These are phyloP conservation scores for Amphiura filiformis DNA, from an alignment of 35 echinoderm and acorn worm species.

Conservation along the genomic window DNA sequence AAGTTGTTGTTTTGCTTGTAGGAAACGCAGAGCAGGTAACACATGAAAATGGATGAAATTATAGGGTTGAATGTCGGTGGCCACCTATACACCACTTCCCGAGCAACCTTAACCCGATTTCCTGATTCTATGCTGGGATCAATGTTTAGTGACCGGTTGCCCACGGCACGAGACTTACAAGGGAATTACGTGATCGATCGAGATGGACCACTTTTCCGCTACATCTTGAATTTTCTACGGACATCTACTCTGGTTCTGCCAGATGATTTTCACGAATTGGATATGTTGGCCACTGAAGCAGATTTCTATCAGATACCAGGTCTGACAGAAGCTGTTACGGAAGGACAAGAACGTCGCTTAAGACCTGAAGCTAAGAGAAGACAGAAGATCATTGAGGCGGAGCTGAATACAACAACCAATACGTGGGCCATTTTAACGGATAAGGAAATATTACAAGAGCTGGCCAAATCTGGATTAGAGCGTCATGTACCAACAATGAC, in stretches of 20 bases:
- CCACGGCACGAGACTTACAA: conserved; percentile 49
- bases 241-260: conserved; percentile 54
- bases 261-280: conserved; percentile 73
- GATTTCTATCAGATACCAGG: conserved; percentile 63
- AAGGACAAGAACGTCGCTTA: background rate
- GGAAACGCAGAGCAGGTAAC: no score
- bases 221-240: conserved; percentile 75
- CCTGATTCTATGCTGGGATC: conserved; percentile 82
- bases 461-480: background rate
- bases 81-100: conserved; percentile 62
- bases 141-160: conserved; percentile 77
- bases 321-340: conserved; percentile 37
- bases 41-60: conserved; percentile 42
- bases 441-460: background rate
- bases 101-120: conserved; percentile 58
- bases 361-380: background rate
- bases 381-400: background rate
- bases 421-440: conserved; percentile 5
- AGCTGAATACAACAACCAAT: background rate
- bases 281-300: conserved; percentile 64
- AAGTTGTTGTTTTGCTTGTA: background rate
- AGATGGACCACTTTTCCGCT: conserved; percentile 65
- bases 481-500: background rate
- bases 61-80: conserved; percentile 71
- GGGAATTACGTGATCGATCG: conserved; percentile 77